phyloP scores from a whole-genome alignment of 2,797 vertebrate genomes.

The Hydrophis major region DNA sequence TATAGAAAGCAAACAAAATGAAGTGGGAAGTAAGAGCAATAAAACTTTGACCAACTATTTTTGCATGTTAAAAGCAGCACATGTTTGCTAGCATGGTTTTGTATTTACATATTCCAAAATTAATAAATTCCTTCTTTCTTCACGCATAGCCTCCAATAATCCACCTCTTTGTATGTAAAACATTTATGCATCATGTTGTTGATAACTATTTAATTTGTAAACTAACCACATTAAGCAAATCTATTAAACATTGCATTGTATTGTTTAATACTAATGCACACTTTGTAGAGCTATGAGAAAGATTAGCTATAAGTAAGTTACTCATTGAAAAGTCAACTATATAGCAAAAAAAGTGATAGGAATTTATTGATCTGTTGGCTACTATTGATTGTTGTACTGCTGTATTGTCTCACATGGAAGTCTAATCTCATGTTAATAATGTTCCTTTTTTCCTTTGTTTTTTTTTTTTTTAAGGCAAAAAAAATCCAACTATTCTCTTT shows the following conservation, averaged over 20 bases:
- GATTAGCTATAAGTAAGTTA: neutral
- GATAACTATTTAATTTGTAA: neutral
- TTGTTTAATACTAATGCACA: neutral
- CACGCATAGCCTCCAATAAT: neutral
- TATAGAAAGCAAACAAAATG: neutral
- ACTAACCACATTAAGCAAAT: neutral
- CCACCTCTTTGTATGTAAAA: neutral
- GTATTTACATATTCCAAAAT: constrained; percentile 2
- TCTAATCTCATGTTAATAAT: neutral
- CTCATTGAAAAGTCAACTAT: neutral
- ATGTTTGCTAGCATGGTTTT: neutral
- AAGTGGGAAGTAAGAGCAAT: neutral
- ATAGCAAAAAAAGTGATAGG: neutral
- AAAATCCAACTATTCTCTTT: neutral
- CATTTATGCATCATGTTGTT: neutral
- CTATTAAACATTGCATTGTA: neutral
- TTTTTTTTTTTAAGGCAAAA: neutral
- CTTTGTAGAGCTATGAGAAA: neutral
- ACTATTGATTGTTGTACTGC: neutral
- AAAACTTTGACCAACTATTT: neutral
- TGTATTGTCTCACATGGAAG: neutral
- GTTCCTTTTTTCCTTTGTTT: neutral
- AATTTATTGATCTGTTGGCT: neutral
- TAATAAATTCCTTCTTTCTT: neutral
- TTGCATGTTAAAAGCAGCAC: neutral